A percentile compares a stretch with the other conserved stretches of the same genome.
These are phyloP conservation scores for Melinaea menophilus DNA, from an alignment of 2,888 invertebrate species.

Conservation along the genomic window DNA sequence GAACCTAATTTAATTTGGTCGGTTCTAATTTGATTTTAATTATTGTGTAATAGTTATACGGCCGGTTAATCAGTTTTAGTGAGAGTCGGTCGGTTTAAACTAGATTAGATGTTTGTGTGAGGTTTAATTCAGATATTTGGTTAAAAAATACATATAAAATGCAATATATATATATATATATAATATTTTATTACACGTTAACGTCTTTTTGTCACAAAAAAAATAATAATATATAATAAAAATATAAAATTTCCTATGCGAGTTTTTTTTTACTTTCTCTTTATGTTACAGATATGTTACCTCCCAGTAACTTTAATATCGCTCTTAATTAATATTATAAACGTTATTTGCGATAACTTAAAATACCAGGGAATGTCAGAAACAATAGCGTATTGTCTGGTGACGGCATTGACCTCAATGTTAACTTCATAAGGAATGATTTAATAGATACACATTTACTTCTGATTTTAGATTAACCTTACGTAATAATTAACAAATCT, in stretches of 20 bases:
- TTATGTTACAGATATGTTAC: conserved; percentile 11
- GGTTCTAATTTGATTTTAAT: neutral
- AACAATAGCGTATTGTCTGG: conserved; percentile 42
- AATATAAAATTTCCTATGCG: too few species aligned
- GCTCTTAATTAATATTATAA: neutral
- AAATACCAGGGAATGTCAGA: conserved; percentile 27
- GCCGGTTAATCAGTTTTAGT: neutral
- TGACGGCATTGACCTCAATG: conserved; percentile 14
- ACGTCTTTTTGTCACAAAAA: too few species aligned
- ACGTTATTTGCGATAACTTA: conserved; percentile 8
- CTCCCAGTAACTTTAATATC: conserved; percentile 6
- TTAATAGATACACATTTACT: too few species aligned
- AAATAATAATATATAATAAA: too few species aligned
- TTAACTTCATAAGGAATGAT: conserved; percentile 14
- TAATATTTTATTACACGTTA: too few species aligned
- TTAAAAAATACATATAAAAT: too few species aligned
- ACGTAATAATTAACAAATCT: too few species aligned
- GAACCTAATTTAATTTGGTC: neutral
- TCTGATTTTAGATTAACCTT: too few species aligned
- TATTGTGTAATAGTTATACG: conserved; percentile 2
- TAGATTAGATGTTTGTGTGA: conserved; percentile 6
- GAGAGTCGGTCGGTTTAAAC: conserved; percentile 12
- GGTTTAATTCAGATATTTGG: neutral
- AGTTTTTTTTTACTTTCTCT: neutral
- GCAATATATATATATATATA: too few species aligned